A percentile compares a stretch with the other conserved stretches of the same genome.
phyloP scores from a whole-genome alignment of 2,888 invertebrate species.

The Pherbina coryleti region DNA sequence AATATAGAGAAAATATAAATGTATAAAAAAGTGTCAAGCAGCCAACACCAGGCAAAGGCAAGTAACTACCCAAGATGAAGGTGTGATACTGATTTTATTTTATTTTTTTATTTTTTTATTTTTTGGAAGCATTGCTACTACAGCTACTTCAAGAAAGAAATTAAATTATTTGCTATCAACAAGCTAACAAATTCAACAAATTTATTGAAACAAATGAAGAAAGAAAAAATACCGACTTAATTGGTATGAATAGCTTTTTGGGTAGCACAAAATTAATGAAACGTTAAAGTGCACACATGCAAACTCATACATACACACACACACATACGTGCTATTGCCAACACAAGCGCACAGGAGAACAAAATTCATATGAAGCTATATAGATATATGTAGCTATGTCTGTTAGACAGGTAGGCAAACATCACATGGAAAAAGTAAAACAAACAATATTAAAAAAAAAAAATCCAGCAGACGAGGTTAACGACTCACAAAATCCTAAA shows the following conservation, averaged over 20 bases:
- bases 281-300: neutral
- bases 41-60: neutral
- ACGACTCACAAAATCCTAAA: slow-evolving; percentile 19
- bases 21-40: neutral
- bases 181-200: too few species aligned
- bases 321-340: neutral
- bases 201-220: neutral
- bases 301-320: neutral
- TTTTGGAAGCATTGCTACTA: too few species aligned
- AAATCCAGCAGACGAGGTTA: neutral
- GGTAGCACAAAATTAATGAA: slow-evolving; percentile 1
- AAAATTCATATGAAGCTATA: too few species aligned
- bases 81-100: too few species aligned
- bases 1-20: neutral
- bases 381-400: too few species aligned
- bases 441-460: too few species aligned
- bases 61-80: too few species aligned
- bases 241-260: neutral
- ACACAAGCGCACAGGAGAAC: neutral
- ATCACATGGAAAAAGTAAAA: neutral
- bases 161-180: too few species aligned
- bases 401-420: neutral
- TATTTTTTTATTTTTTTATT: too few species aligned
- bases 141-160: too few species aligned
- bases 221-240: neutral